Evolutionary conservation across 2,113 vertebrate genomes (phyloP), one percentile per base, ranked within the genome.

Genomic region (Eonycteris spelaea): DNA sequence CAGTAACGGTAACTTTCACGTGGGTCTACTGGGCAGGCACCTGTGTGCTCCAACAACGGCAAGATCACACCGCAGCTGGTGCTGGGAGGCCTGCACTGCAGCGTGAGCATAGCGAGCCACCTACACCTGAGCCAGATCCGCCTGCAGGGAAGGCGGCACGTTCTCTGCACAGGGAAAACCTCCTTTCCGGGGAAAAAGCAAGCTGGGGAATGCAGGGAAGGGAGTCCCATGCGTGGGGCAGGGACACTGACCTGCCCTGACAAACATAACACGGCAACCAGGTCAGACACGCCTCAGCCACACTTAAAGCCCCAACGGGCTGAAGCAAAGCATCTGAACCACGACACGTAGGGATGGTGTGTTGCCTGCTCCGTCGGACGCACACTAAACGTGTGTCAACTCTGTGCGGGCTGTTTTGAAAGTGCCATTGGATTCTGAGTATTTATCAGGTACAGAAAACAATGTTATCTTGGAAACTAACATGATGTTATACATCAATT

Each of bases 281-380:
- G 9, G 12, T 19, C 30, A n/a, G 28, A 68, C 3, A 2, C 65
- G 24, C 43, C 33, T 8, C 0, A 13, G 45, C 16, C 10, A 1
- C 11, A 16, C 13, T 8, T 28, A 7, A 67, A 38, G 7, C 28
- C 5, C 30, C 1, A 3, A 33, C 6, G 5, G n/a, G 55, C 1
- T 16, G 28, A 19, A 43, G 45, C 45, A 33, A 28, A 15, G 9
- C 13, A 24, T 1, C 10, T 22, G 22, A 63, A n/a, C 2, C 6
- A 0, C 5, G 9, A 12, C 2, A 19, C 0, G 6, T 0, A 0
- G 53, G 8, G 22, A 83, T 2, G 7, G 21, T 3, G 22, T 22
- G 14, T 2, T 5, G 2, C 8, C 7, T 1, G 71, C 51, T 79
- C 45, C 57, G n/a, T 35, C 26, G 24, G 18, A 38, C 0, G 2